These are phyloP conservation scores for Nannobrachium achirus DNA, from an alignment of 2,113 vertebrate species.

Conservation along the genomic window DNA sequence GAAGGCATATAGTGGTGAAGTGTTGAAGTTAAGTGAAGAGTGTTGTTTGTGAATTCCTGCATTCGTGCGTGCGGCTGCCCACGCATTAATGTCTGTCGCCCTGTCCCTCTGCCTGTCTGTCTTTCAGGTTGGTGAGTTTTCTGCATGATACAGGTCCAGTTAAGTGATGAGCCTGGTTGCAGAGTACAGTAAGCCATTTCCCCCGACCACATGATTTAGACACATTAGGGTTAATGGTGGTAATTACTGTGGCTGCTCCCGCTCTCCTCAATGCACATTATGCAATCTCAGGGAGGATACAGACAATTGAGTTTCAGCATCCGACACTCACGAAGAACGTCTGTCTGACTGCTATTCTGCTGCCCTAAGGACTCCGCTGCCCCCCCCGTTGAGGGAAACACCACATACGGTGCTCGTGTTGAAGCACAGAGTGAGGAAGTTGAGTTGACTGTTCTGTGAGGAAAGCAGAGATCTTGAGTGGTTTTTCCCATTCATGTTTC, in stretches of 20 bases:
- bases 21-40: too few species aligned
- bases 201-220: conserved; percentile 57
- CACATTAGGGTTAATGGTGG: conserved; percentile 69
- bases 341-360: conserved; percentile 42
- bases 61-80: too few species aligned
- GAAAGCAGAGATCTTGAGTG: conserved; percentile 21
- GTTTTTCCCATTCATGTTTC: neutral
- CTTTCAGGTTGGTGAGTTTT: neutral
- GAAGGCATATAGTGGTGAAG: too few species aligned
- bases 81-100: conserved; percentile 15
- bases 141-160: conserved; percentile 22
- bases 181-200: conserved; percentile 43
- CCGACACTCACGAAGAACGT: conserved; percentile 53
- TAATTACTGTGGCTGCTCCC: conserved; percentile 60
- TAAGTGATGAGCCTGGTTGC: conserved; percentile 28
- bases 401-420: conserved; percentile 25
- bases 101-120: neutral
- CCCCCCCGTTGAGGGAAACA: conserved; percentile 21
- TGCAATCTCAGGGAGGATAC: conserved; percentile 63
- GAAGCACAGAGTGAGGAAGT: neutral
- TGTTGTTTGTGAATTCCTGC: too few species aligned
- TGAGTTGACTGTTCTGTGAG: conserved; percentile 1
- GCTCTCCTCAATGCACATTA: conserved; percentile 52
- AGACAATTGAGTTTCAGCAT: conserved; percentile 62
- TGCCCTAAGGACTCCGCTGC: conserved; percentile 42